These are phyloP conservation scores for Pseudomyrmex cubaensis DNA, from an alignment of 1,140 invertebrate genomes.

Conservation along the genomic window DNA sequence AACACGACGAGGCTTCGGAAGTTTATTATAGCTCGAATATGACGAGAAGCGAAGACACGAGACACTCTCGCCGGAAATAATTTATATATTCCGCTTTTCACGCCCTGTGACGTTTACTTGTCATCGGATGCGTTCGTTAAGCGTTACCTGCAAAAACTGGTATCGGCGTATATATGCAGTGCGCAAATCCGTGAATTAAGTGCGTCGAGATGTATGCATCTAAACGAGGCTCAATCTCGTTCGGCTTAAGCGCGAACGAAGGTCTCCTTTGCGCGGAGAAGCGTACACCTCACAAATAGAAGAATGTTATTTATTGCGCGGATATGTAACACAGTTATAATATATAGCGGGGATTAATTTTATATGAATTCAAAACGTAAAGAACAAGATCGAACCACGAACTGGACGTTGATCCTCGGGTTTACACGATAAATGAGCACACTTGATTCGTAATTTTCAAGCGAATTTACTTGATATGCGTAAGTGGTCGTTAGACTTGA, in stretches of 20 bases:
- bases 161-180: too few species aligned
- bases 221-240: constrained; percentile 37
- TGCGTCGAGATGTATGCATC: constrained; percentile 13
- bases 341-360: constrained; percentile 23
- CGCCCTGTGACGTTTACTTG: not conserved
- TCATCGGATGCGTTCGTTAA: constrained; percentile 21
- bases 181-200: constrained; percentile 6
- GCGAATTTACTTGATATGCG: constrained; percentile 28
- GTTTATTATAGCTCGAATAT: not conserved
- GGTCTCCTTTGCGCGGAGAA: not conserved
- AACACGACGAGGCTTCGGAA: constrained; percentile 13
- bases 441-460: constrained; percentile 15
- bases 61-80: constrained; percentile 44
- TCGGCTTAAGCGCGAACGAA: constrained; percentile 27
- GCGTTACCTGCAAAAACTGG: constrained; percentile 10
- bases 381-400: not conserved
- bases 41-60: not conserved
- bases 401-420: not conserved
- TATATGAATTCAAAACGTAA: not conserved
- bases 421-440: not conserved
- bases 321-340: constrained; percentile 11
- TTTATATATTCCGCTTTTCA: constrained; percentile 9
- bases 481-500: constrained; percentile 42
- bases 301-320: constrained; percentile 12
- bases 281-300: constrained; percentile 18